Conservation (phyloP, 2,797 vertebrate genomes). For the Pangasius djambal region DNA sequence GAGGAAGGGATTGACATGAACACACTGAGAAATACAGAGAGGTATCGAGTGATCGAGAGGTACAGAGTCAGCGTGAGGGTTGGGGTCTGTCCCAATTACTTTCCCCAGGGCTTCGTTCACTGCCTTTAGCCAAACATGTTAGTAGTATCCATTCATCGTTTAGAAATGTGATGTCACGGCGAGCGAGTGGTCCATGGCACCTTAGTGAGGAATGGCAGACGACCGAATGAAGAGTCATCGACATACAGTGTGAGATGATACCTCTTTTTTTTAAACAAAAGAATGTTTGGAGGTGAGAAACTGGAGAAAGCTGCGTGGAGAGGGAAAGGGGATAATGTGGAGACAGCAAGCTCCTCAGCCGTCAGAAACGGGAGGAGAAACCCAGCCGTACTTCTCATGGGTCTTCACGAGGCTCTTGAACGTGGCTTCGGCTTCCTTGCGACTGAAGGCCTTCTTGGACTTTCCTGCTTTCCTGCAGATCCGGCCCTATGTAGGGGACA, state of each 20-base stretch:
- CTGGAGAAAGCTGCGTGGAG: conserved; percentile 53
- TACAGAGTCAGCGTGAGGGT: conserved; percentile 32
- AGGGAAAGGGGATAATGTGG: not conserved
- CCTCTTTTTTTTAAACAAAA: conserved; percentile 61
- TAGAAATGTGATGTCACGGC: conserved; percentile 66
- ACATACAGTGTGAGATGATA: conserved; percentile 75
- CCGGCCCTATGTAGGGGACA: conserved; percentile 82
- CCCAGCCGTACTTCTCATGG: conserved; percentile 99
- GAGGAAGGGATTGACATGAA: conserved; percentile 18
- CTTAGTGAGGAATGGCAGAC: conserved; percentile 80
- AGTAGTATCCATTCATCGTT: conserved; percentile 35
- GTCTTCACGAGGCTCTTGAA: conserved; percentile 99
- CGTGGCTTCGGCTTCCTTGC: conserved; percentile 98
- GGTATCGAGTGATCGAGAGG: conserved; percentile 32
- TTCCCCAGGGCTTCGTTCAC: conserved; percentile 39
- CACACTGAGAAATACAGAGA: conserved; percentile 33
- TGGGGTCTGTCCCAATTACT: conserved; percentile 55
- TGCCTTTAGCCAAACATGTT: conserved; percentile 25
- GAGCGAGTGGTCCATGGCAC: conserved; percentile 76
- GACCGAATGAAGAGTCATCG: conserved; percentile 61
- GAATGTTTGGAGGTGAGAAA: conserved; percentile 65
- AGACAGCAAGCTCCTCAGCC: conserved; percentile 78
- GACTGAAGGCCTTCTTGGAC: conserved; percentile 99
- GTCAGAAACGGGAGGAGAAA: conserved; percentile 96
- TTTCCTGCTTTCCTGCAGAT: conserved; percentile 99